Conservation (phyloP, 2,113 vertebrate species). For the Canis aureus region DNA sequence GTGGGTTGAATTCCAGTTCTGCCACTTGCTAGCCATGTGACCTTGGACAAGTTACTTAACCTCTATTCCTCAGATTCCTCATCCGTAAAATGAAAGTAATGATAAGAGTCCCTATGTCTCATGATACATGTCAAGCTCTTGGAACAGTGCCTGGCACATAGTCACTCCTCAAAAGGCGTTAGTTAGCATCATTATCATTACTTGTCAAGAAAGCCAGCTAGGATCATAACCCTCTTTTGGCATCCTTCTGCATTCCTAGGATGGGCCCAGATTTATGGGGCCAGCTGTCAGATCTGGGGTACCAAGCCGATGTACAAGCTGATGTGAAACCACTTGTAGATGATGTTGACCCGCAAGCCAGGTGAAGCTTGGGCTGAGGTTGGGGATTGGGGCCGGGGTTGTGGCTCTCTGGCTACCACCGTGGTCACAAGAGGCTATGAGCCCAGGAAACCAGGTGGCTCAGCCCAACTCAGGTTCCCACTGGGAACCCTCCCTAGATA, state of each 20-base stretch:
- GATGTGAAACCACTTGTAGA: neutral
- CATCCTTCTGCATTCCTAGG: neutral
- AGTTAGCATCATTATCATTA: neutral
- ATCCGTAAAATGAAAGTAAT: constrained; percentile 33
- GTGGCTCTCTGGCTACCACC: neutral
- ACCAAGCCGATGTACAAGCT: neutral
- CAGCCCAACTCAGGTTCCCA: neutral
- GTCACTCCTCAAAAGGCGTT: neutral
- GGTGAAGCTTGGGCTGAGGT: neutral
- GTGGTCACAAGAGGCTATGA: neutral
- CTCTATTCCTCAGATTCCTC: constrained; percentile 6
- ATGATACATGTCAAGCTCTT: neutral
- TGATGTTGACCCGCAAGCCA: neutral
- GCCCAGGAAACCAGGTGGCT: neutral
- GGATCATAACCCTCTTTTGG: neutral
- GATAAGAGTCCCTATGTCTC: neutral
- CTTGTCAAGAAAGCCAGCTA: neutral
- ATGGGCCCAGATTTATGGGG: neutral
- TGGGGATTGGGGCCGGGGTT: neutral
- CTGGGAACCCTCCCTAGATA: constrained; percentile 37
- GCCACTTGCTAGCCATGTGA: neutral
- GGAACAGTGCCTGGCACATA: neutral
- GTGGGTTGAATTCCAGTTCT: neutral
- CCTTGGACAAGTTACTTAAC: constrained; percentile 49
- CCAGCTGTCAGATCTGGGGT: neutral